Percentiles rank a stretch among this genome's conserved stretches.
Evolutionary conservation across 1,140 invertebrate genomes (phyloP).

Genomic region (Bombus superbus): DNA sequence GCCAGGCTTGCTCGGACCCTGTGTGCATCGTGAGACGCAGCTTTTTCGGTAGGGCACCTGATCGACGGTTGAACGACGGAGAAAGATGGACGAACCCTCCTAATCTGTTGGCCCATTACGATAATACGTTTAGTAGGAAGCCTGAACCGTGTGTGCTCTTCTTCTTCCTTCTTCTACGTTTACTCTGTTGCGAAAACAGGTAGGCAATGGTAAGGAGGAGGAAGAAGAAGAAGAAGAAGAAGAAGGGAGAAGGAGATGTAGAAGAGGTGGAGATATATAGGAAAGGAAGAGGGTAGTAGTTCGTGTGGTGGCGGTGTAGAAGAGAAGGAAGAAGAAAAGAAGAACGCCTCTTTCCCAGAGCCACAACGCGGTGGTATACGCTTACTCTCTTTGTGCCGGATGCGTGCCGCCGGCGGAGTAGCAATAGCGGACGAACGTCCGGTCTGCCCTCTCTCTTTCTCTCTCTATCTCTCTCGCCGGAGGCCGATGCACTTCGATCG

Average conservation of each 20-base stretch:
- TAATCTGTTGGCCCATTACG: constrained; percentile 66
- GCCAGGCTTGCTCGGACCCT: not conserved
- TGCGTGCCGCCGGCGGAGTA: constrained; percentile 74
- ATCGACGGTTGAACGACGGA: constrained; percentile 10
- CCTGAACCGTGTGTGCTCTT: not conserved
- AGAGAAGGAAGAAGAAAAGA: constrained; percentile 57
- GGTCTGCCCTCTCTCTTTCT: constrained; percentile 67
- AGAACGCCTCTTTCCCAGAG: constrained; percentile 75
- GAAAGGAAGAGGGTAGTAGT: not conserved
- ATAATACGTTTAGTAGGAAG: constrained; percentile 63
- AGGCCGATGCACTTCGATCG: constrained; percentile 75
- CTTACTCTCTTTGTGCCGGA: constrained; percentile 77
- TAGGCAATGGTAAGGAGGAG: not conserved
- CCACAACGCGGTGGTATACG: constrained; percentile 62
- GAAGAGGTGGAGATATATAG: not conserved
- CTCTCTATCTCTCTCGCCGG: constrained; percentile 37
- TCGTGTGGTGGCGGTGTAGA: not conserved
- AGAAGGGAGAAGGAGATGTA: not conserved
- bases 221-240: not conserved
- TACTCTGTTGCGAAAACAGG: constrained; percentile 37
- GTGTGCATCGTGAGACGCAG: constrained; percentile 57
- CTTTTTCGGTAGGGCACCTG: constrained; percentile 64
- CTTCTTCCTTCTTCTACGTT: constrained; percentile 22
- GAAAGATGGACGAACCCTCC: not conserved
- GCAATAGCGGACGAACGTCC: constrained; percentile 80